A percentile compares a stretch with the other conserved stretches of the same genome.
phyloP scores from a whole-genome alignment of 2,888 invertebrate genomes.

The Nemurella pictetii region DNA sequence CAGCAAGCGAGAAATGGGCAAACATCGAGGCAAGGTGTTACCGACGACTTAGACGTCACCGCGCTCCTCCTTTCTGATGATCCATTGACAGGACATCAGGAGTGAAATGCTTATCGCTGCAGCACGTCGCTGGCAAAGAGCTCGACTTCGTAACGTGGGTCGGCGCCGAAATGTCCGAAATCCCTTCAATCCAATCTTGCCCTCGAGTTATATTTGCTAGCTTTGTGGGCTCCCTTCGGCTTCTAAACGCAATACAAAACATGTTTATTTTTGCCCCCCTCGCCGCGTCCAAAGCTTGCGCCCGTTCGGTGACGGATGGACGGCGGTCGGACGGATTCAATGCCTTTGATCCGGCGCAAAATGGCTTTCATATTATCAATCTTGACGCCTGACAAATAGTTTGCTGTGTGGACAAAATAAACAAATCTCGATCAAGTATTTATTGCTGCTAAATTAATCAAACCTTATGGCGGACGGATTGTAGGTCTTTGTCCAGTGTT shows the following conservation, averaged over 20 bases:
- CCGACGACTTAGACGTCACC: neutral
- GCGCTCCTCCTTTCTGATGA: neutral
- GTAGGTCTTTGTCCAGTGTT: neutral
- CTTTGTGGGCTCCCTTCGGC: constrained; percentile 1
- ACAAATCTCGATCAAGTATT: neutral
- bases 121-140: neutral
- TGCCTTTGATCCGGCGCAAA: constrained; percentile 17
- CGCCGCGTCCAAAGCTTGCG: neutral
- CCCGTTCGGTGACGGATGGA: neutral
- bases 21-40: constrained; percentile 14
- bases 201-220: constrained; percentile 14
- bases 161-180: constrained; percentile 15
- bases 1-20: constrained; percentile 16
- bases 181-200: constrained; percentile 26
- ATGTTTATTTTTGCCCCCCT: constrained; percentile 25
- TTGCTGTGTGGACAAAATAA: neutral
- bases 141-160: neutral
- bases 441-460: neutral
- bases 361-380: constrained; percentile 31
- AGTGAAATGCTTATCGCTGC: constrained; percentile 29
- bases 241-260: constrained; percentile 30
- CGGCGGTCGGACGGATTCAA: neutral
- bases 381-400: constrained; percentile 32
- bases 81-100: constrained; percentile 24
- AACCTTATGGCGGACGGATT: neutral